Conservation (phyloP, 1,140 invertebrate species). For the Meloidogyne hapla region DNA sequence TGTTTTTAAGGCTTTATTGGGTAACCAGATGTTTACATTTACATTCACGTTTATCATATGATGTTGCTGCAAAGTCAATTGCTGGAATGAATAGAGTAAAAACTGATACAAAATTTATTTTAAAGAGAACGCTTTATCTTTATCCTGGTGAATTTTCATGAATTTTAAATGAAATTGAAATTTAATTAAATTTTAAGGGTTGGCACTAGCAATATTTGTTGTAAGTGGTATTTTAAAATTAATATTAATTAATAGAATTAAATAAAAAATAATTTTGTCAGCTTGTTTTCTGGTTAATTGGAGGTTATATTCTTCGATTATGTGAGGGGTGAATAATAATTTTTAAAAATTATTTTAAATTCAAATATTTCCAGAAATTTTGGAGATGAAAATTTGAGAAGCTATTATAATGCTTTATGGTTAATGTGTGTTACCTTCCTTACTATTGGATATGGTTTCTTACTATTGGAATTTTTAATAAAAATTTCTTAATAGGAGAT, state of each 20-base stretch:
- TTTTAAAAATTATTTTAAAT: not conserved
- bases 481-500: not conserved
- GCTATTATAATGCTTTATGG: slow-evolving; percentile 16
- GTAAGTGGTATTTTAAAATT: not conserved
- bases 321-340: not conserved
- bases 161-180: not conserved
- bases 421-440: slow-evolving; percentile 20
- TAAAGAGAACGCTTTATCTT: slow-evolving; percentile 12
- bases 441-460: slow-evolving; percentile 20
- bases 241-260: no score
- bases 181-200: slow-evolving; percentile 1
- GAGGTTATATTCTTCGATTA: slow-evolving; percentile 13
- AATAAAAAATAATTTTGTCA: not conserved
- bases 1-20: slow-evolving; percentile 18
- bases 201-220: slow-evolving; percentile 9
- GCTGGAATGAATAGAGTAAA: slow-evolving; percentile 19
- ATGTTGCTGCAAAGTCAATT: slow-evolving; percentile 13
- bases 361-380: not conserved
- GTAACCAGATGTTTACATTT: slow-evolving; percentile 6
- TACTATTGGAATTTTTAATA: not conserved
- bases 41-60: slow-evolving; percentile 6
- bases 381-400: not conserved
- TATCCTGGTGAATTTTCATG: not conserved
- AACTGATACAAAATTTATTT: slow-evolving; percentile 13
- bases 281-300: slow-evolving; percentile 15